These are phyloP conservation scores for Potorous gilbertii DNA, from an alignment of 2,797 vertebrate genomes.

Conservation along the genomic window DNA sequence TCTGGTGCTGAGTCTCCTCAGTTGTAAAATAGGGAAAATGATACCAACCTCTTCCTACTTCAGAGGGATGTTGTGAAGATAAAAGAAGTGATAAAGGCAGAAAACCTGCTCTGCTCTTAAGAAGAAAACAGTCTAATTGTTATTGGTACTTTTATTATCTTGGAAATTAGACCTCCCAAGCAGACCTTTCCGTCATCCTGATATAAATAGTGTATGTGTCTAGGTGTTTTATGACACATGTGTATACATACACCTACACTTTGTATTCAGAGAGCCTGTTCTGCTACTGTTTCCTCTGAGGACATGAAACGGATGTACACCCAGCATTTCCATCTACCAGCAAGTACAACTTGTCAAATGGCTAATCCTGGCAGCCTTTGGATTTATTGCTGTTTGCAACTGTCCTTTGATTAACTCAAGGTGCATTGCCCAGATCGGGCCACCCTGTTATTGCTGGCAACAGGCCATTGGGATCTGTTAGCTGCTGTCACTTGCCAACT, in stretches of 20 bases:
- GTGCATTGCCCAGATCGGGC: slow-evolving; percentile 45
- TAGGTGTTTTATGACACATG: not conserved
- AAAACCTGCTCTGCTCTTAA: not conserved
- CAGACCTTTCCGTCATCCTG: not conserved
- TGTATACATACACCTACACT: not conserved
- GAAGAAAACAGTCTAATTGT: slow-evolving; percentile 8
- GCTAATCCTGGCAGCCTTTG: slow-evolving; percentile 37
- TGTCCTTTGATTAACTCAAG: slow-evolving; percentile 55
- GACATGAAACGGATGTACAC: not conserved
- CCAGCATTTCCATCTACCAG: not conserved
- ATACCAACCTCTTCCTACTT: not conserved
- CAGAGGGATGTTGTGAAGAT: not conserved
- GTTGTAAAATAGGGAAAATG: not conserved
- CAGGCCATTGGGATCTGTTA: slow-evolving; percentile 35
- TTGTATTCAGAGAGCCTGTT: not conserved
- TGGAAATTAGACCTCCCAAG: slow-evolving; percentile 23
- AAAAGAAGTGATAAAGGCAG: not conserved
- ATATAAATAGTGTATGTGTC: not conserved
- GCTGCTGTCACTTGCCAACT: slow-evolving; percentile 41
- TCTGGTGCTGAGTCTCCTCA: not conserved
- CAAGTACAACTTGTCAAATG: not conserved
- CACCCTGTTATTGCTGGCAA: slow-evolving; percentile 65
- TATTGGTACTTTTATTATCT: not conserved
- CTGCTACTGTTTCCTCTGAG: not conserved
- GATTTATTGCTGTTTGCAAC: slow-evolving; percentile 50